Evolutionary conservation across 2,113 vertebrate genomes (phyloP), one percentile per base, ranked within the genome.

Genomic region (Salminus brasiliensis): DNA sequence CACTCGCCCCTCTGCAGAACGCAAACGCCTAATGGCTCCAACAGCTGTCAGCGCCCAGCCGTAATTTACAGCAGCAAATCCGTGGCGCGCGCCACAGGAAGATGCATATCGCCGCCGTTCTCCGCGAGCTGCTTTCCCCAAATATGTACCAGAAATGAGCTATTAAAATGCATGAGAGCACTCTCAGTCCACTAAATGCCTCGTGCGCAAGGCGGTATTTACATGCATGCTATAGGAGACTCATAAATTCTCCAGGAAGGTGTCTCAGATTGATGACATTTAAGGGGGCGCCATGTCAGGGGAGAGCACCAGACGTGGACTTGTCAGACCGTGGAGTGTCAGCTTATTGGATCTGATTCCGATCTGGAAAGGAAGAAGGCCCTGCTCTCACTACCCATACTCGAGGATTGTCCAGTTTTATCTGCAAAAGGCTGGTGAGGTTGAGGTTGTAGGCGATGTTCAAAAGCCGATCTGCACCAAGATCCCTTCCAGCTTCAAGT

Each of bases 111-210:
- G 49, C 71, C 57, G 77, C 53, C 27, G 45, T 36, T 68, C 72
- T 76, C 36, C 23, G n/a, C 34, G 49, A 71, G 74, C 65, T 59
- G 59, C 67, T 55, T 77, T 71, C 49, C 66, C 43, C 68, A 81
- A 76, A 74, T 75, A 75, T 60, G 76, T 79, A 82, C 74, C 74
- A 81, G 73, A 70, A 73, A 59, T 71, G 68, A 76, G 72, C 59
- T 67, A 76, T 86, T 82, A 74, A 78, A 80, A 84, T 82, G 75
- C 77, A 78, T 86, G 80, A 84, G 80, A 78, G 72, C 39, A 80
- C 65, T 63, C 67, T 52, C 69, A 52, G 43, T 25, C 41, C 25
- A 76, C 65, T 81, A 70, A 85, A 74, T 21, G 23, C 53, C 36
- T 77, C 39, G 25, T 18, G 49, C 49, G 47, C 62, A 47, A 63